These are phyloP conservation scores for Cherax destructor DNA, from an alignment of 1,140 invertebrate genomes.

Conservation along the genomic window DNA sequence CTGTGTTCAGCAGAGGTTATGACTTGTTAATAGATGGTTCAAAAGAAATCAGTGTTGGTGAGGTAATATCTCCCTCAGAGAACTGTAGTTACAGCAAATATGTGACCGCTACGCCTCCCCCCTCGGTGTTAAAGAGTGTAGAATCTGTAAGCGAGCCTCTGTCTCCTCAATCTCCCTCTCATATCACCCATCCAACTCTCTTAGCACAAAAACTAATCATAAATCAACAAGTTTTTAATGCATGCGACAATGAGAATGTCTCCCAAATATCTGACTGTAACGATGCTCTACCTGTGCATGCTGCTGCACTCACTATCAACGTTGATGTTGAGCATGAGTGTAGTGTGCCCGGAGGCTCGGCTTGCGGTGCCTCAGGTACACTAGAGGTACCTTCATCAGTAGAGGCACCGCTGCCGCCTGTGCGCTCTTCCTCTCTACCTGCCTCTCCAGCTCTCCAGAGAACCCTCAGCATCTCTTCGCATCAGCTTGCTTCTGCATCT, in stretches of 20 bases:
- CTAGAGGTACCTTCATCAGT: not conserved
- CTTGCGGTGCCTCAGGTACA: not conserved
- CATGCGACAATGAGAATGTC: constrained; percentile 28
- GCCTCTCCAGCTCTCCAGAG: constrained; percentile 31
- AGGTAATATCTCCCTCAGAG: constrained; percentile 35
- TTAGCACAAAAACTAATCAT: constrained; percentile 2
- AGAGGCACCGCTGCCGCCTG: constrained; percentile 32
- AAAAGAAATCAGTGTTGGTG: constrained; percentile 18
- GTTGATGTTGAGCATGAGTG: constrained; percentile 16
- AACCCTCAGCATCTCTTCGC: constrained; percentile 11
- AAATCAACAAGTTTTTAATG: constrained; percentile 22
- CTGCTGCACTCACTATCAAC: not conserved
- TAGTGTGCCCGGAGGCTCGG: not conserved
- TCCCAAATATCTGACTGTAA: constrained; percentile 16
- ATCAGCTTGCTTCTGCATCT: not conserved
- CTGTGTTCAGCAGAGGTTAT: constrained; percentile 41
- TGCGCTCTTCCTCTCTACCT: constrained; percentile 52
- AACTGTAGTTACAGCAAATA: not conserved
- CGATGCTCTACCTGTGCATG: not conserved
- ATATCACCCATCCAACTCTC: not conserved
- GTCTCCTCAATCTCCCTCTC: constrained; percentile 26
- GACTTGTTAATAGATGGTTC: constrained; percentile 34
- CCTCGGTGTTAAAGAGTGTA: not conserved
- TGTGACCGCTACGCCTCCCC: not conserved
- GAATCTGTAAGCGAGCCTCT: constrained; percentile 12